These are phyloP conservation scores for Drosophila merina DNA, from an alignment of 2,888 invertebrate species.

Conservation along the genomic window DNA sequence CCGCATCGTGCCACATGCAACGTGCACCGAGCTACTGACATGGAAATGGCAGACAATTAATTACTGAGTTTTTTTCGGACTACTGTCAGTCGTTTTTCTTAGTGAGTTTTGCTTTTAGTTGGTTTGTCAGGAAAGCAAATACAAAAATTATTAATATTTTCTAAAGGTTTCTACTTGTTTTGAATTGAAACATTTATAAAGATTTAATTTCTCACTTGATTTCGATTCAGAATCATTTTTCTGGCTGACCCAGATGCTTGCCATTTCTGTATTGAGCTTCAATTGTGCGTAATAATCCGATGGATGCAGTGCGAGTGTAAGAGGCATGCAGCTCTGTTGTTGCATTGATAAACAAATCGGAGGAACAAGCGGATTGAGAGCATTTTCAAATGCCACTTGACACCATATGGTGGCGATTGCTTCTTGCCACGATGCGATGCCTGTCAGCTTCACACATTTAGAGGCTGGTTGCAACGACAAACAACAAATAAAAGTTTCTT, in stretches of 20 bases:
- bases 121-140: neutral
- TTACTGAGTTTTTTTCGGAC: constrained; percentile 20
- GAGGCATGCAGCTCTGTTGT: constrained; percentile 37
- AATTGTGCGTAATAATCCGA: constrained; percentile 45
- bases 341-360: constrained; percentile 62
- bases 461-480: constrained; percentile 22
- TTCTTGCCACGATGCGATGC: constrained; percentile 35
- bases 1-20: constrained; percentile 38
- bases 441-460: constrained; percentile 75
- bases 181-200: too few species aligned
- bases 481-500: constrained; percentile 66
- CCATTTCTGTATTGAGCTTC: constrained; percentile 30
- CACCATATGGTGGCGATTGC: constrained; percentile 68
- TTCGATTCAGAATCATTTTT: constrained; percentile 2
- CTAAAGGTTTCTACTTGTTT: too few species aligned
- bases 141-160: too few species aligned
- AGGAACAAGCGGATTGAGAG: constrained; percentile 67
- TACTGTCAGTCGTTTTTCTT: constrained; percentile 1
- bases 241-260: constrained; percentile 33
- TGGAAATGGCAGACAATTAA: constrained; percentile 46
- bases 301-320: constrained; percentile 24
- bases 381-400: constrained; percentile 79
- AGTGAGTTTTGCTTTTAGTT: neutral
- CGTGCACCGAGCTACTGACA: constrained; percentile 29
- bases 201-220: too few species aligned